Percentiles rank a stretch among this genome's conserved stretches.
Conservation (phyloP, 2,888 invertebrate species). For the Rhimphoctona megacephalus region DNA sequence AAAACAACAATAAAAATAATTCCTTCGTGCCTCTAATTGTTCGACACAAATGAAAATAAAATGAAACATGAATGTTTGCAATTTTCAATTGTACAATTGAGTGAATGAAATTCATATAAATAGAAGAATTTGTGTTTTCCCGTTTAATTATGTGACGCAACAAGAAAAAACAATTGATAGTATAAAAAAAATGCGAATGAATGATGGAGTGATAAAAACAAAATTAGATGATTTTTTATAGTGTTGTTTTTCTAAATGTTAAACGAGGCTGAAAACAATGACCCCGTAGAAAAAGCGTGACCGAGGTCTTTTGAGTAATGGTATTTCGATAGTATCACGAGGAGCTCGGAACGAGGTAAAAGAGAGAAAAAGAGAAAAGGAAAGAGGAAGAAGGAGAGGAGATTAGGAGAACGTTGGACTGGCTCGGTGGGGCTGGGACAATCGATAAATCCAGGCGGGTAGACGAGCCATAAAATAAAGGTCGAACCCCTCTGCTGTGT, state of each 20-base stretch:
- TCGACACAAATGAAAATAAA: background rate
- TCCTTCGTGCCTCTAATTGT: background rate
- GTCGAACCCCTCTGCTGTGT: conserved; percentile 46
- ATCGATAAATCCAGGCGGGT: conserved; percentile 63
- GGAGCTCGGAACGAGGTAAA: conserved; percentile 44
- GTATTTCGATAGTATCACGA: conserved; percentile 41
- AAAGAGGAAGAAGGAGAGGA: conserved; percentile 44
- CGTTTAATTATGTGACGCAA: background rate
- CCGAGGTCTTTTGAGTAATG: conserved; percentile 48
- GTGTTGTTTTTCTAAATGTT: conserved; percentile 23
- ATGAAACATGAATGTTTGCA: background rate
- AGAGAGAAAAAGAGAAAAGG: conserved; percentile 45
- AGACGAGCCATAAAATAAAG: conserved; percentile 64
- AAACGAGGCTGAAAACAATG: conserved; percentile 50
- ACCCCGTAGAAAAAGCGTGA: conserved; percentile 42
- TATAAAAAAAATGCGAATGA: background rate
- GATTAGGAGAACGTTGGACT: conserved; percentile 52
- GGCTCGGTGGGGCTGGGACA: conserved; percentile 49
- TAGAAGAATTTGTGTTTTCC: too few species aligned
- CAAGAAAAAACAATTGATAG: conserved; percentile 15
- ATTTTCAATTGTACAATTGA: too few species aligned
- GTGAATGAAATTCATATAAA: background rate
- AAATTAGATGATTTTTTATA: conserved; percentile 35
- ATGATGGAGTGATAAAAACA: background rate
- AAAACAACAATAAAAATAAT: background rate